These are phyloP conservation scores for Odocoileus hemionus DNA, from an alignment of 2,113 vertebrate species.

Conservation along the genomic window DNA sequence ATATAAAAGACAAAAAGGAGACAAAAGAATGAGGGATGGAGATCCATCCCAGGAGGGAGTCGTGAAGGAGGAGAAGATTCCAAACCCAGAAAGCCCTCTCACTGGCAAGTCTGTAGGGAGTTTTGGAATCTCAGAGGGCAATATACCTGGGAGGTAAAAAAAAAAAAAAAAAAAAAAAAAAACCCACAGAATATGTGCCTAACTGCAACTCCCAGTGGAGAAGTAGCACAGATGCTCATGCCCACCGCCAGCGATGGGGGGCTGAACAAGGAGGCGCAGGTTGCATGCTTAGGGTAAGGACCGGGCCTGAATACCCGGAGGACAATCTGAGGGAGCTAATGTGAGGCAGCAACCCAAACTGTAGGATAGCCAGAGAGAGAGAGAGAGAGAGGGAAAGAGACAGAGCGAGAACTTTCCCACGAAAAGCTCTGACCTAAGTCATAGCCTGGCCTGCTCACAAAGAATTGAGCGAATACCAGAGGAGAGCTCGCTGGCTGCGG, in stretches of 20 bases:
- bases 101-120: neutral
- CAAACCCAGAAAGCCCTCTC: neutral
- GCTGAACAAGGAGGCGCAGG: neutral
- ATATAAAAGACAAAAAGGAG: neutral
- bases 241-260: neutral
- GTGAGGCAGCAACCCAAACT: neutral
- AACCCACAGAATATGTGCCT: neutral
- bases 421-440: neutral
- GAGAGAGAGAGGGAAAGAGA: too few species aligned
- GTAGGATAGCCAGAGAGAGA: neutral
- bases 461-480: neutral
- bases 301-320: neutral
- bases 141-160: neutral
- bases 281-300: neutral
- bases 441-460: neutral
- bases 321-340: neutral
- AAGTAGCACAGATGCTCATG: neutral
- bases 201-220: neutral
- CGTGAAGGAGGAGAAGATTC: neutral
- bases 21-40: neutral
- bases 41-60: neutral
- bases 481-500: fast-evolving
- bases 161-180: too few species aligned
- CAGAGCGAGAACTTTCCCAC: neutral
- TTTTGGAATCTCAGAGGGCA: neutral